Conservation (phyloP, 2,113 vertebrate genomes). For the Gopherus flavomarginatus region DNA sequence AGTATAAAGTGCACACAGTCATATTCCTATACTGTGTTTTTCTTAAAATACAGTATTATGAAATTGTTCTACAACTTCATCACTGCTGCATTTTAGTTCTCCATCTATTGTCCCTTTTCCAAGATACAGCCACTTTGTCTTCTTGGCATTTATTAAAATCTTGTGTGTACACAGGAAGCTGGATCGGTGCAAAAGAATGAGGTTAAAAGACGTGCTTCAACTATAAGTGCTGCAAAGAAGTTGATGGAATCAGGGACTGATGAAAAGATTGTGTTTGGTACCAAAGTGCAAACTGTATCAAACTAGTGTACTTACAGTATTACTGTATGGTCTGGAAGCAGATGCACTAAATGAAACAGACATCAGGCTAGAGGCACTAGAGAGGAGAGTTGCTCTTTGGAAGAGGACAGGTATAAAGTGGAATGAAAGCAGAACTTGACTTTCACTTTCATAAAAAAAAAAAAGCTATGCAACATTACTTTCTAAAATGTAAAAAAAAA, state of each 20-base stretch:
- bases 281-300: background rate
- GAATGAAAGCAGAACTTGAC: background rate
- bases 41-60: background rate
- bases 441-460: conserved; percentile 15
- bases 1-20: background rate
- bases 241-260: background rate
- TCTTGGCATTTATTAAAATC: background rate
- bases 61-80: background rate
- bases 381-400: background rate
- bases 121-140: background rate
- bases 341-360: background rate
- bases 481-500: conserved; percentile 46
- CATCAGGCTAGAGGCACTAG: background rate
- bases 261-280: background rate
- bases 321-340: background rate
- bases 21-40: background rate
- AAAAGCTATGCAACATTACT: background rate
- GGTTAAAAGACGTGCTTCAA: background rate
- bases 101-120: background rate
- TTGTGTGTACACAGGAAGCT: background rate
- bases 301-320: background rate
- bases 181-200: background rate
- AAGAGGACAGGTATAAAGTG: background rate
- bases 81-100: background rate
- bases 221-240: background rate